Conservation (phyloP, 2,797 vertebrate species). For the Pseudochromis fuscus region DNA sequence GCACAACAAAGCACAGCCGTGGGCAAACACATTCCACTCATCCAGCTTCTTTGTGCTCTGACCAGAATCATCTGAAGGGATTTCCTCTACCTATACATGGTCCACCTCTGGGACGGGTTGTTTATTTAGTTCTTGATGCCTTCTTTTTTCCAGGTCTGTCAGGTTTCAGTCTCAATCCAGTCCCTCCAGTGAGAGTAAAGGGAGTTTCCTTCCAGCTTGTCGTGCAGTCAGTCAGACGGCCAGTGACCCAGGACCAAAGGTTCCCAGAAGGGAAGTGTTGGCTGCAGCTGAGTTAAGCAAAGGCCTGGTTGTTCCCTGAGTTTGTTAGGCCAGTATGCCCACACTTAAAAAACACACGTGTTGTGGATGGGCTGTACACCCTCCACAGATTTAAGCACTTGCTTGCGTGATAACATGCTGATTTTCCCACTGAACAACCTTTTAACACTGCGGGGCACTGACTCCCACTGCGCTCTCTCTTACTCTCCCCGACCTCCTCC, state of each 20-base stretch:
- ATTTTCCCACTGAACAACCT: constrained; percentile 54
- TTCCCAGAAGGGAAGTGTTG: constrained; percentile 65
- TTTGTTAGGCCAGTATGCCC: constrained; percentile 24
- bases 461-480: constrained; percentile 49
- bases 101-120: constrained; percentile 43
- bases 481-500: constrained; percentile 18
- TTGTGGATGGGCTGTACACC: constrained; percentile 25
- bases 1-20: constrained; percentile 61
- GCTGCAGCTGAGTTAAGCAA: constrained; percentile 51
- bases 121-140: constrained; percentile 68
- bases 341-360: constrained; percentile 25
- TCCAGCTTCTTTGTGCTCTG: constrained; percentile 59
- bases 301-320: constrained; percentile 47
- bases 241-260: constrained; percentile 65
- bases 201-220: constrained; percentile 52
- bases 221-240: constrained; percentile 59
- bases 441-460: constrained; percentile 60
- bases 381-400: constrained; percentile 21
- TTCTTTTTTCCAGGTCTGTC: constrained; percentile 49
- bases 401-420: constrained; percentile 50
- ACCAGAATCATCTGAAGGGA: constrained; percentile 67
- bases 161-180: constrained; percentile 32
- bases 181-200: constrained; percentile 40
- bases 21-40: constrained; percentile 69
- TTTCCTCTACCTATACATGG: constrained; percentile 65